phyloP scores from a whole-genome alignment of 2,797 vertebrate genomes.

The Babyrousa celebensis region DNA sequence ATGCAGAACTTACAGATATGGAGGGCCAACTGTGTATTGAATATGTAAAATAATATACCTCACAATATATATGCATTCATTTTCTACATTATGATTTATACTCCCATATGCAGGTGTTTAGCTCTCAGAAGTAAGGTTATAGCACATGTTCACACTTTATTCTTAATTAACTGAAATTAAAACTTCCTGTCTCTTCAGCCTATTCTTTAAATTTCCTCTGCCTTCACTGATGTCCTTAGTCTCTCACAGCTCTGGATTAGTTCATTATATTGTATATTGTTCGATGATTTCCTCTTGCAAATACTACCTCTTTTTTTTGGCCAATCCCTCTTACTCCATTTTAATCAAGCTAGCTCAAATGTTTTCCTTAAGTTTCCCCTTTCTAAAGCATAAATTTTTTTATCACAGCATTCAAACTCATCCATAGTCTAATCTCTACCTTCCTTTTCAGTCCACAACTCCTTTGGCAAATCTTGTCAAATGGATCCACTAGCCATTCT shows the following conservation, averaged over 20 bases:
- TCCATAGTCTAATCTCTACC: neutral
- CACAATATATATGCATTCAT: neutral
- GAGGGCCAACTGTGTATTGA: neutral
- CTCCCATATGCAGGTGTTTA: neutral
- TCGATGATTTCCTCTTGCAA: neutral
- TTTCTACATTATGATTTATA: neutral
- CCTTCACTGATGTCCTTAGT: neutral
- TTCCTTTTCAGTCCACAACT: neutral
- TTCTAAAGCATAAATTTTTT: neutral
- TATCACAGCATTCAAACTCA: neutral
- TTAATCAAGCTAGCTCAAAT: neutral
- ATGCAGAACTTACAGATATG: neutral
- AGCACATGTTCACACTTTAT: neutral
- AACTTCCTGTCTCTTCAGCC: neutral
- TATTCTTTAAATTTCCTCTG: neutral
- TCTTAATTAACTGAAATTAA: conserved; percentile 6
- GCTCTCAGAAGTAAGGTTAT: neutral
- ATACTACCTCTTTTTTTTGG: neutral
- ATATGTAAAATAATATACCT: neutral
- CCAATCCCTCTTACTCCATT: neutral
- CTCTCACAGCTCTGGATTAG: neutral
- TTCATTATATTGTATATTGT: neutral
- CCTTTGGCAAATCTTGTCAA: neutral
- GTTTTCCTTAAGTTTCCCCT: neutral
- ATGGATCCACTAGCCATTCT: neutral